A percentile compares a stretch with the other conserved stretches of the same genome.
Conservation (phyloP, 30 jellyfish, hydroid and myxozoan species). For the Cassiopea xamachana region DNA sequence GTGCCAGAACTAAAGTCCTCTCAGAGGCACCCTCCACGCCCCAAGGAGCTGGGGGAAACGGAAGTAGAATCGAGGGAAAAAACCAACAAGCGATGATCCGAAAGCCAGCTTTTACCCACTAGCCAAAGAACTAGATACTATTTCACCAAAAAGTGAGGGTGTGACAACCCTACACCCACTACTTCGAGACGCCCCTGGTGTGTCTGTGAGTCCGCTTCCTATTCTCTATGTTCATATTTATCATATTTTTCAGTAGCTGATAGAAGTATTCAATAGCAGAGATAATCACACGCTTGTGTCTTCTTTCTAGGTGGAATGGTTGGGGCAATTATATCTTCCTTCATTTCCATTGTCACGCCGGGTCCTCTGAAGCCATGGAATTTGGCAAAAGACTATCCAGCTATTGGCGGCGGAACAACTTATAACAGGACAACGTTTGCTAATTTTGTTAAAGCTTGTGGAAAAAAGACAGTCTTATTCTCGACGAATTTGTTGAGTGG, state of each 20-base stretch:
- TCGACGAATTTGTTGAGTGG: constrained; percentile 65
- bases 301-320: constrained; percentile 75
- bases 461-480: constrained; percentile 65
- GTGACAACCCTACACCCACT: too few species aligned
- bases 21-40: too few species aligned
- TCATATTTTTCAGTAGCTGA: background rate
- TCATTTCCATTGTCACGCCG: constrained; percentile 63
- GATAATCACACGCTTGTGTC: background rate
- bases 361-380: constrained; percentile 97
- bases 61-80: too few species aligned
- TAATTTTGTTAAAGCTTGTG: constrained; percentile 65
- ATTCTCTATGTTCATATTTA: too few species aligned
- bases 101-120: too few species aligned
- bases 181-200: too few species aligned
- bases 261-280: background rate
- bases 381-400: constrained; percentile 92
- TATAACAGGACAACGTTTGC: constrained; percentile 78
- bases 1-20: too few species aligned
- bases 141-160: too few species aligned
- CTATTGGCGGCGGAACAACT: constrained; percentile 81
- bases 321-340: constrained; percentile 67
- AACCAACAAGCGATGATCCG: too few species aligned
- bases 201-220: too few species aligned
- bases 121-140: too few species aligned
- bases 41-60: too few species aligned